Evolutionary conservation across 1,140 invertebrate genomes (phyloP), one percentile per base, ranked within the genome.

Genomic region (Diabrotica virgifera): DNA sequence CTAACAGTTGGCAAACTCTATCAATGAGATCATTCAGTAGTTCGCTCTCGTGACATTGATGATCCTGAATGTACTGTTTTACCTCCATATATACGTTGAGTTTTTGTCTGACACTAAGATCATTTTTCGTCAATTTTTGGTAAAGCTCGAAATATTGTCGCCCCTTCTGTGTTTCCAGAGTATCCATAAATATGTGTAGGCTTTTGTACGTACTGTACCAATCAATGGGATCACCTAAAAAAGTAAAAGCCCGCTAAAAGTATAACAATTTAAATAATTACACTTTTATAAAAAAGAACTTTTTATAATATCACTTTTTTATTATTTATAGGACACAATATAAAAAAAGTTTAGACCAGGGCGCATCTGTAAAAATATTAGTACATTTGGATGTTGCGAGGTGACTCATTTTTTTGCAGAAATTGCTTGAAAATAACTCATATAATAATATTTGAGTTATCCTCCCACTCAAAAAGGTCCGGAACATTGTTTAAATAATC

Each of bases 131-230:
- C 58, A 89, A 80, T 37, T 78, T 77, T 59, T 84, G 79, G 68
- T 87, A 88, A 3, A 89, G 70, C 52, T 81, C 80, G 70, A 84
- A 85, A 36, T 85, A 81, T 69, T 86, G 83, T 10, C 81, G 81
- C 7, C 87, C 87, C 71, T 83, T 84, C 74, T 89, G 88, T 46
- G 83, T 85, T 74, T 85, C 86, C 50, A 87, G 64, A 5, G 87
- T 89, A 50, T 88, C 82, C 85, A 90, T 86, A 38, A 84, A 79
- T 8, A 89, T 80, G 0, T 81, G 59, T 57, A 83, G 81, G 0
- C 82, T 84, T 62, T 86, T 85, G 57, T 78, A 78, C 36, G 81
- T 80, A 38, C 84, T 83, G 56, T 79, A 82, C 87, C 88, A 90
- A 37, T 79, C 78, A 2, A 86, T 77, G 0, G 88, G 83, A 64